Evolutionary conservation across 1,140 invertebrate genomes (phyloP), one percentile per base, ranked within the genome.

Genomic region (Pseudomyrmex cubaensis): DNA sequence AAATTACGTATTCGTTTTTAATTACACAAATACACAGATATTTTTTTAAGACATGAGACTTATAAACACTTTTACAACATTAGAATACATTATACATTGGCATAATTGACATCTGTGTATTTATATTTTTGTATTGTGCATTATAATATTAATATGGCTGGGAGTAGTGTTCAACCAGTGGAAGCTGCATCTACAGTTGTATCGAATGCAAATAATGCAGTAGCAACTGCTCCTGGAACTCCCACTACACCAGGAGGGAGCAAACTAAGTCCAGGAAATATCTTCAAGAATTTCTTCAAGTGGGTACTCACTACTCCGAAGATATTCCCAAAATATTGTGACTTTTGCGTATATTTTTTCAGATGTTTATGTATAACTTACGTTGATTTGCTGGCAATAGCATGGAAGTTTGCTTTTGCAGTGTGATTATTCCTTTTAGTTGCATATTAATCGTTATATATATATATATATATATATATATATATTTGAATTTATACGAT

Each of bases 271-370:
- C 96, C 97, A 52, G 96, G 97, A 93, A 97, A 97, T 95, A 97
- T 98, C 95, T 98, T 98, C 96, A 98, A 98, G 95, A 98, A 98
- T 96, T 98, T 98, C 96, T 98, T 98, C 97, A 98, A 98, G 97
- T 98, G 94, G 93, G 93, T 94, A 93, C 90, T 89, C 74, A 87
- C 84, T 86, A 67, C 86, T 90, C 88, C 76, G 89, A 89, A 89
- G 87, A 92, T 89, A 61, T 83, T 89, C 87, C 84, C 84, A 80
- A 83, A 85, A 87, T 77, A 80, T 52, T 85, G 82, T 91, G 84
- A 85, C 69, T 59, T 82, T 83, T 78, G 73, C 80, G 80, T 88
- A 86, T 88, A 61, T 35, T 0, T 5, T 61, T 87, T 78, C 52
- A 52, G n/a, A 87, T 77, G 73, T 85, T 75, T 78, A 85, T 72